phyloP scores from a whole-genome alignment of 2,113 vertebrate species.

The Reinhardtius hippoglossoides region DNA sequence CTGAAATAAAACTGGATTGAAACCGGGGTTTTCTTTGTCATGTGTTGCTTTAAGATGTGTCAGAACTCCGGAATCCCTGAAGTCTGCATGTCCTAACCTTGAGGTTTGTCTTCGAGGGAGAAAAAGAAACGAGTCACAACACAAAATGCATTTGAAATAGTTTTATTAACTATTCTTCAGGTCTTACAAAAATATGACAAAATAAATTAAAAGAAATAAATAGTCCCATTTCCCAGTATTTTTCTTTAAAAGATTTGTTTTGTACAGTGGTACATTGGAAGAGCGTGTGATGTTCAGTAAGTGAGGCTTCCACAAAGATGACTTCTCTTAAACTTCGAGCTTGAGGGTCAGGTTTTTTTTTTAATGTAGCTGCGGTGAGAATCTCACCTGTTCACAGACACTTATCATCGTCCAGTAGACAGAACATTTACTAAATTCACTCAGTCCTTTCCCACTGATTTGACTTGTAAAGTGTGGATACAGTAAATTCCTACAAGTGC shows the following conservation, averaged over 20 bases:
- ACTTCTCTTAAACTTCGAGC: constrained; percentile 50
- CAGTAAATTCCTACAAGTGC: neutral
- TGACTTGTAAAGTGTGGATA: constrained; percentile 7
- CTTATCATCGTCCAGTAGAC: constrained; percentile 30
- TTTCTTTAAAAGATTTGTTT: constrained; percentile 76
- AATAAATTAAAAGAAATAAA: constrained; percentile 99
- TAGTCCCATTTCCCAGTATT: constrained; percentile 83
- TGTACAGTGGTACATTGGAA: constrained; percentile 85
- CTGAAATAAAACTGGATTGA: constrained; percentile 76
- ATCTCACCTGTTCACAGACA: constrained; percentile 34
- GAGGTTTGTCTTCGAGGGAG: neutral
- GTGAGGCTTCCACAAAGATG: constrained; percentile 75
- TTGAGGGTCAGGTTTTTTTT: constrained; percentile 43
- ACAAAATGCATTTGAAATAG: constrained; percentile 77
- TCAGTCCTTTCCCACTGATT: constrained; percentile 8
- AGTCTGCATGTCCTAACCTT: neutral
- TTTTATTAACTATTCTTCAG: constrained; percentile 97
- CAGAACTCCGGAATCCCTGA: too few species aligned
- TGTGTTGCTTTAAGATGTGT: constrained; percentile 31
- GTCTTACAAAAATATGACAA: constrained; percentile 99
- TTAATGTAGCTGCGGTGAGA: constrained; percentile 53
- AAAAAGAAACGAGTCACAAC: constrained; percentile 3
- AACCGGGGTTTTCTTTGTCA: constrained; percentile 29
- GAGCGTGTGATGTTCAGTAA: constrained; percentile 78
- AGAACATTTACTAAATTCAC: constrained; percentile 21